Evolutionary conservation across 2,888 invertebrate species (phyloP).

Genomic region (Caradrina kadenii): DNA sequence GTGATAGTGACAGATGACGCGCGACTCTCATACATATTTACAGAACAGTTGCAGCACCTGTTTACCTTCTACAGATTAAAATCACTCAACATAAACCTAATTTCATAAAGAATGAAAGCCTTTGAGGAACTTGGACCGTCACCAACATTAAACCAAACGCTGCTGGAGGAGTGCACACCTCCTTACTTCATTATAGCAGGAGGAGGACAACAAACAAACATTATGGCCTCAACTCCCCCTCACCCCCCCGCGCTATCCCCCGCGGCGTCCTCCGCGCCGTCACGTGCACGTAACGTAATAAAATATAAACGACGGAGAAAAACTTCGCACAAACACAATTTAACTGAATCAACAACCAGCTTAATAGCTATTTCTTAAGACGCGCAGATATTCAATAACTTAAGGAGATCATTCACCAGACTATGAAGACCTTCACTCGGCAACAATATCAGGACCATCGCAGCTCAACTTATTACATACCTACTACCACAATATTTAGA

Average conservation of each 20-base stretch:
- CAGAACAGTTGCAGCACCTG: neutral
- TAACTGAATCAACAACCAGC: conserved; percentile 64
- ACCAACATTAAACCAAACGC: conserved; percentile 1
- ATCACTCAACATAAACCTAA: neutral
- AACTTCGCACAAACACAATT: conserved; percentile 64
- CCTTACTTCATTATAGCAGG: conserved; percentile 12
- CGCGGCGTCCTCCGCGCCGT: neutral
- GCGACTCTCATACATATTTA: too few relatives aligned
- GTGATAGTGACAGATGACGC: too few relatives aligned
- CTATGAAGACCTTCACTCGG: neutral
- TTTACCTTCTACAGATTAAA: neutral
- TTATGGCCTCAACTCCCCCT: conserved; percentile 10
- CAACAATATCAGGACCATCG: neutral
- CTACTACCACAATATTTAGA: neutral
- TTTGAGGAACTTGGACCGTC: neutral
- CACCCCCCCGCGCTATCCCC: neutral
- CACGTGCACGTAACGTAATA: conserved; percentile 30
- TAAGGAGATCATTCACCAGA: conserved; percentile 25
- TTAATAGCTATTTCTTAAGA: conserved; percentile 61
- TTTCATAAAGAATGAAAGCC: neutral
- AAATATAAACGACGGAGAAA: conserved; percentile 42
- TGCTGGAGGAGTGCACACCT: neutral
- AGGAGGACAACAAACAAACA: conserved; percentile 36
- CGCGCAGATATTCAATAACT: conserved; percentile 60
- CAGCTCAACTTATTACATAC: conserved; percentile 19